These are phyloP conservation scores for Rafetus swinhoei DNA, from an alignment of 2,113 vertebrate genomes.

Conservation along the genomic window DNA sequence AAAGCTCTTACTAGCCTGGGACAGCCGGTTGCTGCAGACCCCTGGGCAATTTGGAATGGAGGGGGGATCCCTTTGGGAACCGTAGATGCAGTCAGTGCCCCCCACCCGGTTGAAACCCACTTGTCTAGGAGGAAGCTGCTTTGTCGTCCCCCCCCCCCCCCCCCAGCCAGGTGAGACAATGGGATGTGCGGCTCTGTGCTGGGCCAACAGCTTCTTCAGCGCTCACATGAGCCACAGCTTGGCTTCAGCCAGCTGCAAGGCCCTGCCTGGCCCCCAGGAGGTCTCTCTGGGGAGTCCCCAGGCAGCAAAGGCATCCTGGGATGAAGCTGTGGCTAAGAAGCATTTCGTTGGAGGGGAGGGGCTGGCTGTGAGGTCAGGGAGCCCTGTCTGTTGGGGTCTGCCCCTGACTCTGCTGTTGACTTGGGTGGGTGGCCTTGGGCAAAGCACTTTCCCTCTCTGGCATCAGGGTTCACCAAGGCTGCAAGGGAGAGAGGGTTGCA, in stretches of 20 bases:
- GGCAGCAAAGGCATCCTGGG: background rate
- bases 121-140: background rate
- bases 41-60: background rate
- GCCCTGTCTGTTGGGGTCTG: background rate
- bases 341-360: fast-evolving
- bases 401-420: background rate
- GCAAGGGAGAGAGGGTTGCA: background rate
- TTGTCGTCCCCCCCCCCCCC: no score
- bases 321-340: fast-evolving
- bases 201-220: background rate
- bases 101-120: background rate
- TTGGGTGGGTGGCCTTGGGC: background rate
- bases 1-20: background rate
- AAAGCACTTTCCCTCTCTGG: background rate
- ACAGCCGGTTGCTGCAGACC: background rate
- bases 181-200: background rate
- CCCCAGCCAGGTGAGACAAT: background rate
- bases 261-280: background rate
- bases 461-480: background rate
- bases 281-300: background rate
- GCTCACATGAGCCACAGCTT: background rate
- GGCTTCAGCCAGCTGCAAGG: background rate
- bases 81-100: background rate
- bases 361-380: background rate
- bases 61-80: background rate